A percentile compares a stretch with the other conserved stretches of the same genome.
Evolutionary conservation across 2,888 invertebrate species (phyloP).

Genomic region (Athalia circularis): DNA sequence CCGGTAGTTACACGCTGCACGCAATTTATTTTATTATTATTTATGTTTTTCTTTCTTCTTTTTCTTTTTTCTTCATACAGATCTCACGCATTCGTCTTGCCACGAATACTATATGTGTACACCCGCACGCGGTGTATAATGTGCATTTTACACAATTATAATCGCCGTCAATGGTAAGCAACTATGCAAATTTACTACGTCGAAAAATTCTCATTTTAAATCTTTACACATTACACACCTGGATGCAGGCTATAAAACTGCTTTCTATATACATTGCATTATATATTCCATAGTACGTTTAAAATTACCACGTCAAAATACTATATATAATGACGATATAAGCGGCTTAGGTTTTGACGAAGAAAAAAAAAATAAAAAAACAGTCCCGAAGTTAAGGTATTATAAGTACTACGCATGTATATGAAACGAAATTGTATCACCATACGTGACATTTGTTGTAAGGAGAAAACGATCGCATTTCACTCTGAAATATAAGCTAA

Average conservation of each 20-base stretch:
- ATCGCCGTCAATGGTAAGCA: not conserved
- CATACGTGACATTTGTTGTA: slow-evolving; percentile 18
- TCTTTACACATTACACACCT: no score
- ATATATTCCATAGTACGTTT: not conserved
- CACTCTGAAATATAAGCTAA: slow-evolving; percentile 8
- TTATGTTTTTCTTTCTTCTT: not conserved
- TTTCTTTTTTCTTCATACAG: not conserved
- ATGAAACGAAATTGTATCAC: slow-evolving; percentile 9
- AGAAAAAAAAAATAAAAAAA: not conserved
- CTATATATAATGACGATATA: no score
- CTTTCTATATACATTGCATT: slow-evolving; percentile 6
- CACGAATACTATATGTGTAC: no score
- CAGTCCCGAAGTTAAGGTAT: not conserved
- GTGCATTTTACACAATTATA: not conserved
- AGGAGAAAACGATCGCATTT: slow-evolving; percentile 19
- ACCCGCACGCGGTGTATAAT: not conserved
- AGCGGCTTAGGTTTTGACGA: not conserved
- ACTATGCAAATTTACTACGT: no score
- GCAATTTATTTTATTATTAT: no score
- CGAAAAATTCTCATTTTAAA: no score
- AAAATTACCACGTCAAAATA: no score
- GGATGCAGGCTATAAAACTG: not conserved
- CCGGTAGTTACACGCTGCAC: slow-evolving; percentile 5
- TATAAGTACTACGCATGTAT: not conserved
- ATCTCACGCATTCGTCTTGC: not conserved